These are phyloP conservation scores for Noctua janthe DNA, from an alignment of 2,888 invertebrate genomes.

Conservation along the genomic window DNA sequence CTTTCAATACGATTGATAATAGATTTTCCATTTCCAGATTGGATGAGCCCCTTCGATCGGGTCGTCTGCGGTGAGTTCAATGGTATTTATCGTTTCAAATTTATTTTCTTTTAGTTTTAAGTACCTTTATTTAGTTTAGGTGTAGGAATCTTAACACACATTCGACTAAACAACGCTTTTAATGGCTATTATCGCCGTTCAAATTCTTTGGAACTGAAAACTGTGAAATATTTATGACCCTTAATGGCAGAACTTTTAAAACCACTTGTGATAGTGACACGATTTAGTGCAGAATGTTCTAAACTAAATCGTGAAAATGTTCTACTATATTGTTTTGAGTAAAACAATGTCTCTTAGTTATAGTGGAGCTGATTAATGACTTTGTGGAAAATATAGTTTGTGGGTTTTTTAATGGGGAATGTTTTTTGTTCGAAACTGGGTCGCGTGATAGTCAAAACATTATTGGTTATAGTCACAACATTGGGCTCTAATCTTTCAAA, in stretches of 20 bases:
- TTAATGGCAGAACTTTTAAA: conserved; percentile 54
- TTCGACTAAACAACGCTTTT: conserved; percentile 65
- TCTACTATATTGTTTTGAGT: conserved; percentile 38
- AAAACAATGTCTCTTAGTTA: conserved; percentile 35
- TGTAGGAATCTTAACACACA: conserved; percentile 68
- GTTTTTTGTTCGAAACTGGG: conserved; percentile 25
- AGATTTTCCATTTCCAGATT: conserved; percentile 95
- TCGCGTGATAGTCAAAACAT: conserved; percentile 34
- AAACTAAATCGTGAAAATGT: conserved; percentile 37
- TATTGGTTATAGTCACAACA: conserved; percentile 25
- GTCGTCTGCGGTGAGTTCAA: conserved; percentile 98
- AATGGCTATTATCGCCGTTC: conserved; percentile 42
- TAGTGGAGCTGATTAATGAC: conserved; percentile 36
- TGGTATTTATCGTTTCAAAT: conserved; percentile 93
- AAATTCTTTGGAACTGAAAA: conserved; percentile 41
- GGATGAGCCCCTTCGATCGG: conserved; percentile 98
- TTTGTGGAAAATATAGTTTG: conserved; percentile 10
- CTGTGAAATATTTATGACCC: conserved; percentile 50
- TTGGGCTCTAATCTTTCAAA: background rate
- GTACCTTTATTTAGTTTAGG: conserved; percentile 77
- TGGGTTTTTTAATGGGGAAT: conserved; percentile 16
- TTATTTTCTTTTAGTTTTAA: conserved; percentile 91
- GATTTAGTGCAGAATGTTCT: conserved; percentile 51
- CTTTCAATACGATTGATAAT: conserved; percentile 91
- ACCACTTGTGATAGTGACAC: conserved; percentile 49